These are phyloP conservation scores for Horisme vitalbata DNA, from an alignment of 2,888 invertebrate genomes.

Conservation along the genomic window DNA sequence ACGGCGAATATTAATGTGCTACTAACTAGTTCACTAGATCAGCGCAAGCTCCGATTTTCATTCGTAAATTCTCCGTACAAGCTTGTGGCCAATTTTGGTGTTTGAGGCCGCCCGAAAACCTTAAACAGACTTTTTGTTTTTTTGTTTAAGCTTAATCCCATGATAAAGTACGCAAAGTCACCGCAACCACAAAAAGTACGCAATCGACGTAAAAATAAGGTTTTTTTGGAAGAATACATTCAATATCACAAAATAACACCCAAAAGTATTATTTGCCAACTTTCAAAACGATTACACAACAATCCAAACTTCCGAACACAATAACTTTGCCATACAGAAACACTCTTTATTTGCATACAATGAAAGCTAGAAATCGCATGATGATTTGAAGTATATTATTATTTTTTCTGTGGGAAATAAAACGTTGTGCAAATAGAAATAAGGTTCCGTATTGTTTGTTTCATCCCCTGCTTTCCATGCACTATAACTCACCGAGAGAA, in stretches of 20 bases:
- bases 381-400: neutral
- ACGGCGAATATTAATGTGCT: too few species aligned
- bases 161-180: too few species aligned
- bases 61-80: too few species aligned
- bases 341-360: neutral
- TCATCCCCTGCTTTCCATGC: constrained; percentile 23
- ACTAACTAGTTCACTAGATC: too few species aligned
- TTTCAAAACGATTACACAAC: constrained; percentile 15
- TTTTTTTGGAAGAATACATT: neutral
- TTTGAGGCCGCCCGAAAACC: too few species aligned
- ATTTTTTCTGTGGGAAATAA: neutral
- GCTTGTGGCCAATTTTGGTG: too few species aligned
- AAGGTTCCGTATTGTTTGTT: constrained; percentile 2
- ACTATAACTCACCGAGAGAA: constrained; percentile 55
- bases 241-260: constrained; percentile 8
- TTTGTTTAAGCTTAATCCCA: too few species aligned
- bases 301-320: neutral
- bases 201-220: too few species aligned
- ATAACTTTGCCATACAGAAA: constrained; percentile 5
- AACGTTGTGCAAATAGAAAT: neutral
- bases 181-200: too few species aligned
- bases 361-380: constrained; percentile 1
- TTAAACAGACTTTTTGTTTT: too few species aligned
- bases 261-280: constrained; percentile 5
- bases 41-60: too few species aligned